These are phyloP conservation scores for Drosophila merina DNA, from an alignment of 2,888 invertebrate genomes.

Conservation along the genomic window DNA sequence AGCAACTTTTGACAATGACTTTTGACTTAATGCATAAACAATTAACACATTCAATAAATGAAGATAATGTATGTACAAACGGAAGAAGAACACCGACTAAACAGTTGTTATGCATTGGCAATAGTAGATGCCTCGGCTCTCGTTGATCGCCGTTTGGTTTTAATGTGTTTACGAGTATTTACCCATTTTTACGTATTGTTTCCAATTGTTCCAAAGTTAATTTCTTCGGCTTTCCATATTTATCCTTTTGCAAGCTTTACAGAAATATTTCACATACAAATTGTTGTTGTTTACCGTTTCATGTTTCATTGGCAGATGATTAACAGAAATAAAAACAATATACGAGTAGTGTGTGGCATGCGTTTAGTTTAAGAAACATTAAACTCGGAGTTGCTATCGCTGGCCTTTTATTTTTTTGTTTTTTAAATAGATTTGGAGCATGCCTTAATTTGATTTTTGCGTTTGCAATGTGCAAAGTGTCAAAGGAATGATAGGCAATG, in stretches of 20 bases:
- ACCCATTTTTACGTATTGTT: conserved; percentile 90
- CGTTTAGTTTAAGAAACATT: conserved; percentile 34
- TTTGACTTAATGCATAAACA: conserved; percentile 23
- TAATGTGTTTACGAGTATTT: conserved; percentile 84
- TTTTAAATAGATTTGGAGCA: conserved; percentile 43
- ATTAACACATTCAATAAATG: conserved; percentile 29
- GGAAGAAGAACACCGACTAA: conserved; percentile 66
- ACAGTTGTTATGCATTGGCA: conserved; percentile 55
- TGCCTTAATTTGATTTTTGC: conserved; percentile 54
- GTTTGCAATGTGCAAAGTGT: conserved; percentile 42
- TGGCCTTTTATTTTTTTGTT: conserved; percentile 1
- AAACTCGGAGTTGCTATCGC: conserved; percentile 14
- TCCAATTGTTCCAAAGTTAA: conserved; percentile 91
- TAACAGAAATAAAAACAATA: conserved; percentile 24
- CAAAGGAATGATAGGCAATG: conserved; percentile 28
- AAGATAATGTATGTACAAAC: conserved; percentile 55
- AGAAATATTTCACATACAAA: conserved; percentile 84
- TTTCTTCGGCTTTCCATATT: conserved; percentile 92
- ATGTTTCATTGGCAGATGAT: conserved; percentile 44
- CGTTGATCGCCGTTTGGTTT: conserved; percentile 44
- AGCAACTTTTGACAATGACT: conserved; percentile 32
- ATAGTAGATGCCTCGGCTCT: conserved; percentile 43
- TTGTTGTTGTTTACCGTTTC: conserved; percentile 60
- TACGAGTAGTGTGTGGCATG: conserved; percentile 20
- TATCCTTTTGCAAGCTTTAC: conserved; percentile 95